Evolutionary conservation across 2,797 vertebrate genomes (phyloP).

Genomic region (Macropodus opercularis): DNA sequence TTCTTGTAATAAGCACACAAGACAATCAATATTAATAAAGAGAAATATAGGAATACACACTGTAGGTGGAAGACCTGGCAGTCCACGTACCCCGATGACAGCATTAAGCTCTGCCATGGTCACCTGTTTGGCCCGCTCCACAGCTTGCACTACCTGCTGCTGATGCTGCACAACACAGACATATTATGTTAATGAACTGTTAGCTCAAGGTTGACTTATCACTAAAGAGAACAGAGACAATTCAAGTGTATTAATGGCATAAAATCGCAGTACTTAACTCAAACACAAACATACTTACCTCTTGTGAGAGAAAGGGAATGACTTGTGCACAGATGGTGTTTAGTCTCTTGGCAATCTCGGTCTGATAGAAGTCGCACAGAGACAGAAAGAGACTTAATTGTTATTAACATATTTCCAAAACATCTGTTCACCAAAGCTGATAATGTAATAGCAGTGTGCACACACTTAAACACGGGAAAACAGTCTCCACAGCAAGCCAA

Average conservation of each 20-base stretch:
- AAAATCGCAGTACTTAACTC: slow-evolving; percentile 32
- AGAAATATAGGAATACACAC: slow-evolving; percentile 87
- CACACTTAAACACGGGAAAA: slow-evolving; percentile 7
- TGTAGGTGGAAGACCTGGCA: slow-evolving; percentile 94
- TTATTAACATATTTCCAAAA: slow-evolving; percentile 74
- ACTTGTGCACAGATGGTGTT: slow-evolving; percentile 99
- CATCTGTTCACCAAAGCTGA: slow-evolving; percentile 70
- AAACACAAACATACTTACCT: slow-evolving; percentile 89
- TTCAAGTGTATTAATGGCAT: slow-evolving; percentile 19
- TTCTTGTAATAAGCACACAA: not conserved
- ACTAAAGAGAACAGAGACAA: slow-evolving; percentile 22
- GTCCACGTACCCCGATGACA: slow-evolving; percentile 98
- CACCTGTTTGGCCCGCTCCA: slow-evolving; percentile 97
- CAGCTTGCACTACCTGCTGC: slow-evolving; percentile 97
- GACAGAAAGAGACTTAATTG: slow-evolving; percentile 60
- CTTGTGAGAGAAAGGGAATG: slow-evolving; percentile 99
- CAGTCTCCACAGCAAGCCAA: slow-evolving; percentile 15
- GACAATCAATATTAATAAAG: slow-evolving; percentile 46
- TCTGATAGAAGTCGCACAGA: slow-evolving; percentile 80
- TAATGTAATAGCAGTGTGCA: slow-evolving; percentile 49
- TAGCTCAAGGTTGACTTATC: slow-evolving; percentile 6
- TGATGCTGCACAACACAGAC: slow-evolving; percentile 85
- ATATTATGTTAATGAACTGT: slow-evolving; percentile 17
- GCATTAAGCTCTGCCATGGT: slow-evolving; percentile 97
- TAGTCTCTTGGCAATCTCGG: slow-evolving; percentile 97